These are phyloP conservation scores for Melanotaenia maccullochi DNA, from an alignment of 2,797 vertebrate species.

Conservation along the genomic window DNA sequence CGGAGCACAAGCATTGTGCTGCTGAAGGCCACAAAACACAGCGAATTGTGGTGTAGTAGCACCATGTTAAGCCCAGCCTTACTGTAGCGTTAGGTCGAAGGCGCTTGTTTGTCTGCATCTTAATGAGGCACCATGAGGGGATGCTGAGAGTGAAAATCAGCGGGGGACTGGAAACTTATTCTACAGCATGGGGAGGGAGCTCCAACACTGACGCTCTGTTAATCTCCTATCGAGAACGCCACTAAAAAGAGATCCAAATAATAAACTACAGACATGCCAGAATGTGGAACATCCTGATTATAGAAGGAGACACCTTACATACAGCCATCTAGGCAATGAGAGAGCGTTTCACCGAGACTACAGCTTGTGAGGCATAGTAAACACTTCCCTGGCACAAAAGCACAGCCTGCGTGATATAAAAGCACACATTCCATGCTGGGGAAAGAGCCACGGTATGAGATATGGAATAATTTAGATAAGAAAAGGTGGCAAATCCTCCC, in stretches of 20 bases:
- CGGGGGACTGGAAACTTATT: slow-evolving; percentile 58
- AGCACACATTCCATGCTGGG: slow-evolving; percentile 19
- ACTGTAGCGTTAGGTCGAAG: slow-evolving; percentile 55
- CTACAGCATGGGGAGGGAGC: slow-evolving; percentile 54
- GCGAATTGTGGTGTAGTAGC: slow-evolving; percentile 24
- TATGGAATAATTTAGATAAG: slow-evolving; percentile 24
- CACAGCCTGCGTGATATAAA: slow-evolving; percentile 10
- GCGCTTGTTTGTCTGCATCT: slow-evolving; percentile 68
- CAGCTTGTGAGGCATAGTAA: slow-evolving; percentile 41
- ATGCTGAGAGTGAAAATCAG: slow-evolving; percentile 71
- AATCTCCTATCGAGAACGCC: slow-evolving; percentile 55
- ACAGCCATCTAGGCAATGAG: slow-evolving; percentile 21
- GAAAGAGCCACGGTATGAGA: slow-evolving; percentile 10
- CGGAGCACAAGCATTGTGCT: slow-evolving; percentile 27
- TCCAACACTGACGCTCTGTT: slow-evolving; percentile 48
- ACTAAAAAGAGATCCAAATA: slow-evolving; percentile 37
- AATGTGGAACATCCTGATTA: slow-evolving; percentile 44
- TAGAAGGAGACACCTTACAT: slow-evolving; percentile 27
- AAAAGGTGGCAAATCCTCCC: slow-evolving; percentile 31
- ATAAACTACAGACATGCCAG: slow-evolving; percentile 9
- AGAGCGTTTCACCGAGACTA: slow-evolving; percentile 14
- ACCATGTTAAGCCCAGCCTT: slow-evolving; percentile 45
- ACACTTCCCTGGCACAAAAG: slow-evolving; percentile 41
- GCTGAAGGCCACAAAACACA: slow-evolving; percentile 54
- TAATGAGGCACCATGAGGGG: slow-evolving; percentile 80